Evolutionary conservation across 2,888 invertebrate species (phyloP).

Genomic region (Embidobia sp.): DNA sequence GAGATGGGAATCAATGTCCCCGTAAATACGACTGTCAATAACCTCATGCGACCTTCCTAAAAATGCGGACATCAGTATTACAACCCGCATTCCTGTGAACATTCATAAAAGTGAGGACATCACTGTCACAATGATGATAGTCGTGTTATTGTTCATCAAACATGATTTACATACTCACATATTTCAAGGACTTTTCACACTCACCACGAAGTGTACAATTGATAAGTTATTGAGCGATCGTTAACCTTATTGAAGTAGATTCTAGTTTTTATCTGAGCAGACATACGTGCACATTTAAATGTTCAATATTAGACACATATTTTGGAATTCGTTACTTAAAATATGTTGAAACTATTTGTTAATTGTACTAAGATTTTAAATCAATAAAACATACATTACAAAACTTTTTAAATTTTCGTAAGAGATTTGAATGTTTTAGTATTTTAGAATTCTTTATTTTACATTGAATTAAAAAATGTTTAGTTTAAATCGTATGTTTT

Average conservation of each 20-base stretch:
- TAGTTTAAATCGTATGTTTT: too few relatives aligned
- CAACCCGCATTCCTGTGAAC: constrained; percentile 72
- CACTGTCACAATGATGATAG: constrained; percentile 37
- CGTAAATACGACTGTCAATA: constrained; percentile 62
- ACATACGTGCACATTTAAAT: too few relatives aligned
- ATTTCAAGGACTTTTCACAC: constrained; percentile 43
- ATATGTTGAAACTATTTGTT: too few relatives aligned
- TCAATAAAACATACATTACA: too few relatives aligned
- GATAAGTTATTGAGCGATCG: constrained; percentile 32
- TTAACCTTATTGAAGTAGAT: constrained; percentile 21
- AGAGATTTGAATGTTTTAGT: too few relatives aligned
- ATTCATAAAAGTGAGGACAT: constrained; percentile 28
- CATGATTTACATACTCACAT: constrained; percentile 25
- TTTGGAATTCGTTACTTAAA: too few relatives aligned
- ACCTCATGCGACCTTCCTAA: constrained; percentile 70
- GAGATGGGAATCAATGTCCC: constrained; percentile 9
- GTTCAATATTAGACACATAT: too few relatives aligned
- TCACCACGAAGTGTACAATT: constrained; percentile 32
- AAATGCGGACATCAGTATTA: constrained; percentile 68
- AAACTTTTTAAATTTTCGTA: too few relatives aligned
- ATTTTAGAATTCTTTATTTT: too few relatives aligned
- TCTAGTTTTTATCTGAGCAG: too few relatives aligned
- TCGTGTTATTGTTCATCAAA: constrained; percentile 46
- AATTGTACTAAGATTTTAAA: too few relatives aligned
- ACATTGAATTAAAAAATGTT: too few relatives aligned